These are phyloP conservation scores for Agrochola lychnidis DNA, from an alignment of 2,888 invertebrate species.

Conservation along the genomic window DNA sequence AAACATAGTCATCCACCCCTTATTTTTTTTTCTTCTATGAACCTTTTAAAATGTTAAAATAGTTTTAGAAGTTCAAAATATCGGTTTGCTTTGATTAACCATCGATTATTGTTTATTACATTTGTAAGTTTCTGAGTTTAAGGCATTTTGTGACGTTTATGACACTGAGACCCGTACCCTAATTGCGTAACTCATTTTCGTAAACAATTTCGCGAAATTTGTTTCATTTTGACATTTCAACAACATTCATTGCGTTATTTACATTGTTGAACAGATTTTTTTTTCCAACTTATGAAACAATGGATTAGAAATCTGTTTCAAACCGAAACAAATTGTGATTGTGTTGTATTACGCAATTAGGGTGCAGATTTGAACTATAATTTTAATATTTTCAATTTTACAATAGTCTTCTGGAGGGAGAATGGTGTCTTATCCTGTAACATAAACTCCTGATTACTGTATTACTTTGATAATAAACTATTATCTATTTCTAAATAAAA, in stretches of 20 bases:
- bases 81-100: not conserved
- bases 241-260: no score
- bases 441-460: no score
- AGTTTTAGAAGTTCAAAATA: not conserved
- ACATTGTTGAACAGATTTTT: no score
- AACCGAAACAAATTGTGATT: no score
- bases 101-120: not conserved
- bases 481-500: not conserved
- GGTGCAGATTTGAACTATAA: not conserved
- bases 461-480: not conserved
- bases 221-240: no score
- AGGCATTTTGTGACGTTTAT: not conserved
- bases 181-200: no score
- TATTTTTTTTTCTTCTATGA: no score
- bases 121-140: not conserved
- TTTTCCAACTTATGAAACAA: no score
- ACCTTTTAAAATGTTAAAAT: not conserved
- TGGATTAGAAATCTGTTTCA: no score
- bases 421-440: not conserved
- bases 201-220: no score
- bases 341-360: no score
- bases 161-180: not conserved
- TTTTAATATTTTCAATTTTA: not conserved
- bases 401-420: not conserved
- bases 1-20: constrained; percentile 25